A percentile compares a stretch with the other conserved stretches of the same genome.
These are phyloP conservation scores for Phrynosoma platyrhinos DNA, from an alignment of 2,113 vertebrate genomes.

Conservation along the genomic window DNA sequence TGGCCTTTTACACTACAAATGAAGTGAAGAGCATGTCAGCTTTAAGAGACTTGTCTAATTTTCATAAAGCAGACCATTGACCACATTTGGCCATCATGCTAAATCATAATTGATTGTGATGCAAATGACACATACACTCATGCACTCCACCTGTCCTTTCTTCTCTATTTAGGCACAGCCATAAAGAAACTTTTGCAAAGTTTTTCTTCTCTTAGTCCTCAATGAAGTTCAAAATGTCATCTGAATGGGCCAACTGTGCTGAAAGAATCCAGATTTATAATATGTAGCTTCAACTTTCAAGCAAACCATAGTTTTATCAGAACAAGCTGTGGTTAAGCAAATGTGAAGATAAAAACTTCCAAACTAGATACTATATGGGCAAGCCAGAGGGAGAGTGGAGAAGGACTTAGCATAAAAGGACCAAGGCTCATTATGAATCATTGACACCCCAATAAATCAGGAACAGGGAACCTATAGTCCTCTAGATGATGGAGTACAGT, in stretches of 20 bases:
- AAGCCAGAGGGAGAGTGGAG: not conserved
- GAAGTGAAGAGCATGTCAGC: no score
- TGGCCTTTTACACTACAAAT: no score
- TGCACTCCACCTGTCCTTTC: no score
- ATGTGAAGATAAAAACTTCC: not conserved
- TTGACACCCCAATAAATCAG: not conserved
- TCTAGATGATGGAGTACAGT: no score
- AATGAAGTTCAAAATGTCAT: not conserved
- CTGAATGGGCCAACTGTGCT: not conserved
- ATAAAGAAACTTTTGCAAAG: not conserved
- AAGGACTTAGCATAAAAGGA: not conserved
- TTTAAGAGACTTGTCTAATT: not conserved
- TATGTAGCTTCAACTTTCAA: not conserved
- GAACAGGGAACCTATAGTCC: no score
- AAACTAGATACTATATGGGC: not conserved
- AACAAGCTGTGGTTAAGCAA: not conserved
- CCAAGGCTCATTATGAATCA: not conserved
- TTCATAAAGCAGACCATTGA: not conserved
- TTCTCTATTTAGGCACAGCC: not conserved
- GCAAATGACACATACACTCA: not conserved
- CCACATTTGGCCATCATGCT: not conserved
- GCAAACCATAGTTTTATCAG: not conserved
- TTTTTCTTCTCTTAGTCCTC: not conserved
- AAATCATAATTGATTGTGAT: not conserved
- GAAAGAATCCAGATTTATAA: not conserved